A percentile compares a stretch with the other conserved stretches of the same genome.
Evolutionary conservation across 2,113 vertebrate species (phyloP).

Genomic region (Brachionichthys hirsutus): DNA sequence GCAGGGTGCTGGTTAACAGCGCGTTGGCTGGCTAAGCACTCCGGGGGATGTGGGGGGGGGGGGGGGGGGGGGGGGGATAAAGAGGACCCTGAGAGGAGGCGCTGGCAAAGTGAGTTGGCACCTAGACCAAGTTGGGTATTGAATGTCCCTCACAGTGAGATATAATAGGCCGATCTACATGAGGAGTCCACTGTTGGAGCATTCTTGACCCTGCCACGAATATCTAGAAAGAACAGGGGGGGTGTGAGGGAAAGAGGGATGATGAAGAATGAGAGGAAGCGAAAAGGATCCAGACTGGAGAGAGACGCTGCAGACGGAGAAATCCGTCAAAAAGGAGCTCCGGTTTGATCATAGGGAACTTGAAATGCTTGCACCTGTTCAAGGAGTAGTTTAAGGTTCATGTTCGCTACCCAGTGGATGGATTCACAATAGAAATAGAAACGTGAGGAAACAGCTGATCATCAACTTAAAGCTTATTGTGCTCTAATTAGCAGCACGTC

Average conservation of each 20-base stretch:
- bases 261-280: slow-evolving; percentile 8
- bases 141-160: slow-evolving; percentile 78
- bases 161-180: slow-evolving; percentile 81
- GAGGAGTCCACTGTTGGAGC: slow-evolving; percentile 79
- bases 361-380: neutral
- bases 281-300: neutral
- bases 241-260: slow-evolving; percentile 39
- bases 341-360: neutral
- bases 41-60: slow-evolving; percentile 17
- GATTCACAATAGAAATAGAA: slow-evolving; percentile 2
- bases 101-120: slow-evolving; percentile 78
- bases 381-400: neutral
- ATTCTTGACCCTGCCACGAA: slow-evolving; percentile 79
- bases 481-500: slow-evolving; percentile 23
- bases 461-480: slow-evolving; percentile 13
- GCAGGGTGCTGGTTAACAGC: slow-evolving; percentile 79
- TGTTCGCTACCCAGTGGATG: neutral
- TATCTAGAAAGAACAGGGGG: slow-evolving; percentile 73
- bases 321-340: neutral
- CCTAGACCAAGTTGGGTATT: slow-evolving; percentile 80
- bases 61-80: slow-evolving; percentile 14
- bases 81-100: slow-evolving; percentile 19
- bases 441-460: neutral
- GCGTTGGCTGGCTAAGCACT: slow-evolving; percentile 69
- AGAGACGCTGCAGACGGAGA: neutral